Evolutionary conservation across 2,797 vertebrate species (phyloP).

Genomic region (Mormyrops attenuatus): DNA sequence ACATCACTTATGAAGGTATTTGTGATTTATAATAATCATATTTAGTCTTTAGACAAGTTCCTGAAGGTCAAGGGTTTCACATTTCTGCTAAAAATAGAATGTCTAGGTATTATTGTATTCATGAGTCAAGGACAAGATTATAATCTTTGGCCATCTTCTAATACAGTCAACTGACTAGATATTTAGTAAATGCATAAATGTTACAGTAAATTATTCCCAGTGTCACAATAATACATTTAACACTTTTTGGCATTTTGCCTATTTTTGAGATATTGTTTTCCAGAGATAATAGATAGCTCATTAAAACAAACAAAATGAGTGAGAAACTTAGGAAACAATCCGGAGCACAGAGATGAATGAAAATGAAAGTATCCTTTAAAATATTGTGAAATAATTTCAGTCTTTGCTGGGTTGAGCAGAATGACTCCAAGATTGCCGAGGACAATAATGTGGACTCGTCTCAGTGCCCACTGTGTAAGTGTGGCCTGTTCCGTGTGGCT

Average conservation of each 20-base stretch:
- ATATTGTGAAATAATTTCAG: background rate
- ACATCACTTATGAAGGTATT: background rate
- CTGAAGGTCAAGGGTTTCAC: background rate
- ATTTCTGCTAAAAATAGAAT: background rate
- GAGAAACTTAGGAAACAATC: background rate
- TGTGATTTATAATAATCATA: background rate
- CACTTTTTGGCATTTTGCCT: background rate
- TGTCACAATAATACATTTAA: background rate
- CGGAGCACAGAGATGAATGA: background rate
- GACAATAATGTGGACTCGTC: background rate
- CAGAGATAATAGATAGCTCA: background rate
- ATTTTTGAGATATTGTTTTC: background rate
- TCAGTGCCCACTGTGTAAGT: background rate
- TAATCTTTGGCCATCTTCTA: background rate
- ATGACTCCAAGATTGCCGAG: background rate
- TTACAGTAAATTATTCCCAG: background rate
- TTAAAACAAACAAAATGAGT: background rate
- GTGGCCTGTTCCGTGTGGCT: background rate
- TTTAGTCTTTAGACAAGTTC: background rate
- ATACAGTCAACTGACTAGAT: background rate
- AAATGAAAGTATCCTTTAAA: background rate
- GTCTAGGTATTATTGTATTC: background rate
- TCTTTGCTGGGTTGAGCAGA: background rate
- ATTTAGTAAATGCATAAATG: background rate
- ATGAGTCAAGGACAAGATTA: background rate